phyloP scores from a whole-genome alignment of 2,888 invertebrate genomes.

The Arge pagana region DNA sequence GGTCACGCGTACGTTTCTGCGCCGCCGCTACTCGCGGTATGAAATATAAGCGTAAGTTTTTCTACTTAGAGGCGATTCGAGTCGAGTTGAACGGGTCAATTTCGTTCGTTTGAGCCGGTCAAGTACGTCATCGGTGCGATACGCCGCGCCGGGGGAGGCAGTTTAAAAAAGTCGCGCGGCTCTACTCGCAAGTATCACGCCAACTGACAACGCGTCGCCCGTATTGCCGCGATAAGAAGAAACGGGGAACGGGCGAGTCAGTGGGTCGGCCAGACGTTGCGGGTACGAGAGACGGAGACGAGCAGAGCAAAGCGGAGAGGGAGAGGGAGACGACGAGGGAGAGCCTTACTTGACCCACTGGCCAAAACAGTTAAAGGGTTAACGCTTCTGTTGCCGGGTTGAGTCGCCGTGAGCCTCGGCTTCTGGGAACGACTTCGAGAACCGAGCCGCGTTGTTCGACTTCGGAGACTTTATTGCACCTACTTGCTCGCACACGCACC shows the following conservation, averaged over 20 bases:
- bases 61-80: no score
- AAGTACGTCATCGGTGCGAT: slow-evolving; percentile 20
- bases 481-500: no score
- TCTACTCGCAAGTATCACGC: slow-evolving; percentile 22
- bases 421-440: slow-evolving; percentile 17
- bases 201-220: slow-evolving; percentile 22
- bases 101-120: slow-evolving; percentile 18
- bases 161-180: slow-evolving; percentile 6
- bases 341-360: slow-evolving; percentile 24
- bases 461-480: no score
- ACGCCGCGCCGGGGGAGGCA: neutral
- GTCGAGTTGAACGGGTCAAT: no score
- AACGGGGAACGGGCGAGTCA: neutral
- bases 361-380: slow-evolving; percentile 21
- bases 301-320: slow-evolving; percentile 4
- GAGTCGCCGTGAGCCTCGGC: neutral
- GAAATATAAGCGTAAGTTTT: no score
- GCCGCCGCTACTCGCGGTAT: no score
- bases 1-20: no score
- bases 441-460: no score
- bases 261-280: neutral
- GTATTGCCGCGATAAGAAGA: neutral
- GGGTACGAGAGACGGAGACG: slow-evolving; percentile 2
- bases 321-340: no score
- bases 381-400: slow-evolving; percentile 13